A percentile compares a stretch with the other conserved stretches of the same genome.
phyloP scores from a whole-genome alignment of 2,113 vertebrate genomes.

The Lampris megalopsis region DNA sequence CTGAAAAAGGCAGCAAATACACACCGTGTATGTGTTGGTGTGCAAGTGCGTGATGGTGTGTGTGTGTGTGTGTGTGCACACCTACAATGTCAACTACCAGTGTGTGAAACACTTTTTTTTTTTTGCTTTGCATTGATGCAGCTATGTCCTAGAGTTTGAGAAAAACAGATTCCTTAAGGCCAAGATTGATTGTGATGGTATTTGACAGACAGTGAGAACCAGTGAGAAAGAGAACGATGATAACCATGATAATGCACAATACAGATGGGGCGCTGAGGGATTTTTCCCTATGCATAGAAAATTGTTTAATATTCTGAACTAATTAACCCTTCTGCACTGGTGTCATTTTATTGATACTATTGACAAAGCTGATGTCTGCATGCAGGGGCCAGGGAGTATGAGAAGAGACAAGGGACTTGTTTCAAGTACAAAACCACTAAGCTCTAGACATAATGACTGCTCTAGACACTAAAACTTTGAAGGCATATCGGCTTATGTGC shows the following conservation, averaged over 20 bases:
- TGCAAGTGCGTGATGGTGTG: slow-evolving; percentile 4
- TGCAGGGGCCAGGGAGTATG: background rate
- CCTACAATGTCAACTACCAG: slow-evolving; percentile 9
- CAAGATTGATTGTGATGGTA: background rate
- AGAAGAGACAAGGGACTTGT: background rate
- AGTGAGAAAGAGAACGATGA: background rate
- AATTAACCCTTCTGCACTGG: background rate
- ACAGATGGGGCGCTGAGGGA: too few species aligned
- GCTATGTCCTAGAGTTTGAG: slow-evolving; percentile 21
- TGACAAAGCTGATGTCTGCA: background rate
- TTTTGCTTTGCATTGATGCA: slow-evolving; percentile 36
- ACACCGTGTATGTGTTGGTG: slow-evolving; percentile 14
- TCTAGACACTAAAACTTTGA: slow-evolving; percentile 35
- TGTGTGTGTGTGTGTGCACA: background rate
- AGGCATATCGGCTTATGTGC: slow-evolving; percentile 23
- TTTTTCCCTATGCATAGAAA: too few species aligned
- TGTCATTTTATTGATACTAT: background rate
- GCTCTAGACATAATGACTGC: background rate
- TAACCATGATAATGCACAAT: too few species aligned
- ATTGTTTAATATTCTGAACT: background rate
- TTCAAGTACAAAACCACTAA: background rate
- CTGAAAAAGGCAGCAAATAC: slow-evolving; percentile 50
- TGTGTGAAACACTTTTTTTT: slow-evolving; percentile 14
- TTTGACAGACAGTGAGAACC: background rate
- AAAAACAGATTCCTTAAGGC: background rate